Base-by-base conservation (phyloP, 2,113 vertebrate genomes). In the Pelvicachromis taeniatus region DNA sequence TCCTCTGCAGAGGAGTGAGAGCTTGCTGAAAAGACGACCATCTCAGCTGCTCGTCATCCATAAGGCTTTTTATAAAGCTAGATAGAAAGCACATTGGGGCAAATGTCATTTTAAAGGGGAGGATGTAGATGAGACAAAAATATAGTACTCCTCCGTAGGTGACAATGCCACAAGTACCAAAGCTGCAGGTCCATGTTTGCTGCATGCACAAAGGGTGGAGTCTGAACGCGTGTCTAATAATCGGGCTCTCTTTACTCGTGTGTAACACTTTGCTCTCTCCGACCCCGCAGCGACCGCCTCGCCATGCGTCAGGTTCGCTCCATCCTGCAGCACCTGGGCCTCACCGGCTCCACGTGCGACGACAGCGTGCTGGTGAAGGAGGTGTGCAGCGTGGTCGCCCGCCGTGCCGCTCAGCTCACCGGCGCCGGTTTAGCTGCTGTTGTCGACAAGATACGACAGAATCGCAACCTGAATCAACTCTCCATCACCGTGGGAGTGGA, bases 331-430 rank as follows among this genome's bases (percentile, higher is more conserved):
- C 98, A 98, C 87, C 88, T 99, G 2, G 98, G 99, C 3, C 96
- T 99, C 38, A 97, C 97, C 81, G 96, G 91, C 91, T 97, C 96
- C 93, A 99, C 98, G 0, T 99, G 98, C 0, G 98, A 99, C 0
- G 98, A 99, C 96, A 98, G 98, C 89, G 98, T 99, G 81, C 97
- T 98, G 0, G 99, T 99, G 65, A 99, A 99, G 94, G 99, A 99
- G 91, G 98, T 99, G 91, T 99, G 99, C 87, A 88, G 96, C 0
- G 97, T 97, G 63, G 97, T 99, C 6, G 95, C 98, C 0, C 94
- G 95, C 14, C 95, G 98, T 0, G 98, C 98, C 0, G 99, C 98
- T 0, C 98, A 99, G 95, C 96, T 99, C 77, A 99, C 98, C 0
- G 98, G 97, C 0, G 98, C 98, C 0, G 98, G 98, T 48, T 96